Percentiles rank a stretch among this genome's conserved stretches.
phyloP scores from a whole-genome alignment of 2,888 invertebrate species.

The Lissocephala sabroskyi region DNA sequence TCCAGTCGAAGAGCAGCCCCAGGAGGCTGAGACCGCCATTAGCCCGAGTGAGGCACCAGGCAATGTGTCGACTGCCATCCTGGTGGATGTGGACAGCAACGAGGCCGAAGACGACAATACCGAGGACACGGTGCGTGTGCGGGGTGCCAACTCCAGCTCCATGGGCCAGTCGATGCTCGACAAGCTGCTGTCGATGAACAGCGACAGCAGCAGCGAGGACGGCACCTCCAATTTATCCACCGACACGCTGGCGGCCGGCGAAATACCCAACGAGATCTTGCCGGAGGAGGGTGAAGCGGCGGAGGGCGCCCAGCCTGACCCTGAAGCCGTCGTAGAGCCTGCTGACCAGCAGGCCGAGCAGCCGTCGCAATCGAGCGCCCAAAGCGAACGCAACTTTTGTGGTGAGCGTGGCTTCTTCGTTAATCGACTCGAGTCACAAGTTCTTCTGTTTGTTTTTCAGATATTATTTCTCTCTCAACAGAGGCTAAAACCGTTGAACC shows the following conservation, averaged over 20 bases:
- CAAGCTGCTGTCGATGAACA: conserved; percentile 69
- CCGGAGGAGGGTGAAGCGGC: too few relatives aligned
- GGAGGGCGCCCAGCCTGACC: conserved; percentile 9
- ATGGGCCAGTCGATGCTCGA: conserved; percentile 69
- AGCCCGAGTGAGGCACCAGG: too few relatives aligned
- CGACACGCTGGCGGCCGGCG: conserved; percentile 64
- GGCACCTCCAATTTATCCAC: conserved; percentile 67
- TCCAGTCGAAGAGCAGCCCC: conserved; percentile 7
- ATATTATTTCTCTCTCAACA: conserved; percentile 59
- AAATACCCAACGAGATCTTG: conserved; percentile 67
- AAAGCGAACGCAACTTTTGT: conserved; percentile 59
- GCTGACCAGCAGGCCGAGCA: conserved; percentile 5
- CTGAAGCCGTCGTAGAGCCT: conserved; percentile 5
- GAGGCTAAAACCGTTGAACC: conserved; percentile 58
- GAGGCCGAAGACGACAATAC: conserved; percentile 68
- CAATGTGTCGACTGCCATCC: too few relatives aligned
- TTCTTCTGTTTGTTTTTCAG: conserved; percentile 25
- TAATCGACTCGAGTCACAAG: not conserved
- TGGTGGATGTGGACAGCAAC: too few relatives aligned
- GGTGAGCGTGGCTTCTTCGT: conserved; percentile 20
- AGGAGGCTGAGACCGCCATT: conserved; percentile 60
- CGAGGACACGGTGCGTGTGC: conserved; percentile 66
- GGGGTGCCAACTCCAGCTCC: conserved; percentile 30
- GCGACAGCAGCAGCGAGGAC: conserved; percentile 69
- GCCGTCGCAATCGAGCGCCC: conserved; percentile 42